Evolutionary conservation across 2,113 vertebrate genomes (phyloP).

Genomic region (Rattus rattus): DNA sequence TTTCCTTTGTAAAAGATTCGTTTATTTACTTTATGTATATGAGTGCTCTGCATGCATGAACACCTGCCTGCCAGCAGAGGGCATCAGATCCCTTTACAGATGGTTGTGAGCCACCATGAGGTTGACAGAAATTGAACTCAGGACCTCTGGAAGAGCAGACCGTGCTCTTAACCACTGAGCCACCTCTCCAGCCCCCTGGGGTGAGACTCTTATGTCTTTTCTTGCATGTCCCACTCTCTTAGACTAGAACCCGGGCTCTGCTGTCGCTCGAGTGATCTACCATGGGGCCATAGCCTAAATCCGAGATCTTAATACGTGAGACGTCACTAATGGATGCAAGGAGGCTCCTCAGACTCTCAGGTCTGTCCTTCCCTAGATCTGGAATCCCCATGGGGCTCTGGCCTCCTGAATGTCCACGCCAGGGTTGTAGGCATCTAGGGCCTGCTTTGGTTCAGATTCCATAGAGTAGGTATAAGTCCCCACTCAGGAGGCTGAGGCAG

Average conservation of each 20-base stretch:
- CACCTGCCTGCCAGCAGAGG: too few species aligned
- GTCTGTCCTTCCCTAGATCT: neutral
- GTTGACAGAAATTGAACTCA: too few species aligned
- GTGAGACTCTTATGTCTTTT: neutral
- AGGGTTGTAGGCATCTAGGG: neutral
- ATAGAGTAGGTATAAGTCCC: neutral
- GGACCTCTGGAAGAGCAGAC: too few species aligned
- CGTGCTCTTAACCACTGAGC: too few species aligned
- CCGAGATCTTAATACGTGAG: neutral
- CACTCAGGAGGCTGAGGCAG: neutral
- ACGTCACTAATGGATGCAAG: neutral
- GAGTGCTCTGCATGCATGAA: too few species aligned
- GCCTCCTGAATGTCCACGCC: neutral
- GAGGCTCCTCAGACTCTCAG: neutral
- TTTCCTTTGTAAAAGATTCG: too few species aligned
- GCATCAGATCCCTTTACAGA: too few species aligned
- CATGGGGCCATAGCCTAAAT: neutral
- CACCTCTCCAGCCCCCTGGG: too few species aligned
- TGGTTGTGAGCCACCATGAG: too few species aligned
- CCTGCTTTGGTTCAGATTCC: neutral
- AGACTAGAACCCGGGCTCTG: neutral
- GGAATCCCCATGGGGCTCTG: neutral
- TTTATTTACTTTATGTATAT: neutral
- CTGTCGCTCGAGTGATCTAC: neutral
- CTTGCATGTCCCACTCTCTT: neutral